Conservation (phyloP, 2,113 vertebrate species). For the Percopsis transmontana region DNA sequence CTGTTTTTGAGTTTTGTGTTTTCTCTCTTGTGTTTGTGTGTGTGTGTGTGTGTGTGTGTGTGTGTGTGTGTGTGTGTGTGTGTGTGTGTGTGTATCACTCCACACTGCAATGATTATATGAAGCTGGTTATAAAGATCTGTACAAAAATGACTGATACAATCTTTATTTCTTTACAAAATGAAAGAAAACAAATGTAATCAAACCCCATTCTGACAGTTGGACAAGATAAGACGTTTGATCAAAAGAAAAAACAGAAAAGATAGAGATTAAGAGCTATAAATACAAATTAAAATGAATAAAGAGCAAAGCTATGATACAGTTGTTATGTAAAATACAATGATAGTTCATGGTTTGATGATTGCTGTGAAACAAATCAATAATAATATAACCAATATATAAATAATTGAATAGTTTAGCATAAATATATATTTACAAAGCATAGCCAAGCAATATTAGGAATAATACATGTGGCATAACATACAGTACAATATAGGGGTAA, state of each 20-base stretch:
- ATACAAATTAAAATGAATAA: too few relatives aligned
- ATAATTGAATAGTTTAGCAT: neutral
- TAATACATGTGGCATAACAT: conserved; percentile 20
- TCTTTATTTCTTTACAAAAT: conserved; percentile 41
- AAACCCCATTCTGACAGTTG: neutral
- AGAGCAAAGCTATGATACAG: too few relatives aligned
- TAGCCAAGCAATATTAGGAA: neutral
- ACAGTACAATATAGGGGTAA: conserved; percentile 8
- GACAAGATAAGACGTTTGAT: neutral
- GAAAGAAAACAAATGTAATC: conserved; percentile 21
- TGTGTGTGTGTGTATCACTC: conserved; percentile 1
- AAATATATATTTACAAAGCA: too few relatives aligned
- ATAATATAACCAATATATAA: neutral
- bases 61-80: neutral
- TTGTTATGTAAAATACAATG: too few relatives aligned
- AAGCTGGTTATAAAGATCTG: conserved; percentile 8
- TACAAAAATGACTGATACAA: conserved; percentile 17
- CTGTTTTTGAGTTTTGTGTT: too few relatives aligned
- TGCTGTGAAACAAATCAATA: too few relatives aligned
- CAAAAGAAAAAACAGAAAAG: conserved; percentile 6
- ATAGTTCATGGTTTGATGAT: too few relatives aligned
- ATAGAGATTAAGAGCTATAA: neutral
- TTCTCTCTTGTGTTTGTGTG: neutral
- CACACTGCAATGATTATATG: too few relatives aligned
- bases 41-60: conserved; percentile 6